Conservation (phyloP, 2,888 invertebrate species). For the Apotomis capreana region DNA sequence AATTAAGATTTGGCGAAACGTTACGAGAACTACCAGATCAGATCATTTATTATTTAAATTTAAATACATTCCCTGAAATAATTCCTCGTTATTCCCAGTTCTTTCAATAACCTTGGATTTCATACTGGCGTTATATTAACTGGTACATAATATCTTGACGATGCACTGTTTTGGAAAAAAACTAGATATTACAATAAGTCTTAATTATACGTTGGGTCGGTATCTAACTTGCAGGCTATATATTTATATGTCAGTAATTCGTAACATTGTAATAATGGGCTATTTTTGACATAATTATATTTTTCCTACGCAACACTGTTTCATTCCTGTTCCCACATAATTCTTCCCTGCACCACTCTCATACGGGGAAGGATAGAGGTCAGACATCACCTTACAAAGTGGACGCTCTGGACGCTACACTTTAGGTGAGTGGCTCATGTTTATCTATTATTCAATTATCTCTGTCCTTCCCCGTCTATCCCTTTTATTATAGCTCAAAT, state of each 20-base stretch:
- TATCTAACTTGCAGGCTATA: slow-evolving; percentile 31
- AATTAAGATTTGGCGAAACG: too few species aligned
- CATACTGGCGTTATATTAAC: too few species aligned
- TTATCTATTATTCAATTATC: slow-evolving; percentile 59
- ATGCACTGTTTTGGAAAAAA: neutral
- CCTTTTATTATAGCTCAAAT: slow-evolving; percentile 45
- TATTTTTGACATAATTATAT: slow-evolving; percentile 65
- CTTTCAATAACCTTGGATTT: too few species aligned
- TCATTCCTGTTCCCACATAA: slow-evolving; percentile 53
- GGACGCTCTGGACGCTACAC: slow-evolving; percentile 73
- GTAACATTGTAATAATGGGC: slow-evolving; percentile 47
- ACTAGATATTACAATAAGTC: slow-evolving; percentile 15
- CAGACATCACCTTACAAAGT: slow-evolving; percentile 77
- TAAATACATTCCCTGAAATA: too few species aligned
- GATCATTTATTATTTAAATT: too few species aligned
- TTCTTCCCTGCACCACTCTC: slow-evolving; percentile 65
- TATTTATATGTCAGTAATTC: slow-evolving; percentile 29
- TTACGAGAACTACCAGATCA: too few species aligned
- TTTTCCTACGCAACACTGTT: slow-evolving; percentile 59
- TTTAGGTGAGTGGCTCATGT: slow-evolving; percentile 76
- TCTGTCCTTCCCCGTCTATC: slow-evolving; percentile 85
- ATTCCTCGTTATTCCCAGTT: too few species aligned
- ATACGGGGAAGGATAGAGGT: slow-evolving; percentile 79
- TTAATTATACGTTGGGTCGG: slow-evolving; percentile 36
- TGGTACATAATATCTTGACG: too few species aligned